Evolutionary conservation across 2,888 invertebrate genomes (phyloP), one percentile per base, ranked within the genome.

Genomic region (Ennomos quercinarius): DNA sequence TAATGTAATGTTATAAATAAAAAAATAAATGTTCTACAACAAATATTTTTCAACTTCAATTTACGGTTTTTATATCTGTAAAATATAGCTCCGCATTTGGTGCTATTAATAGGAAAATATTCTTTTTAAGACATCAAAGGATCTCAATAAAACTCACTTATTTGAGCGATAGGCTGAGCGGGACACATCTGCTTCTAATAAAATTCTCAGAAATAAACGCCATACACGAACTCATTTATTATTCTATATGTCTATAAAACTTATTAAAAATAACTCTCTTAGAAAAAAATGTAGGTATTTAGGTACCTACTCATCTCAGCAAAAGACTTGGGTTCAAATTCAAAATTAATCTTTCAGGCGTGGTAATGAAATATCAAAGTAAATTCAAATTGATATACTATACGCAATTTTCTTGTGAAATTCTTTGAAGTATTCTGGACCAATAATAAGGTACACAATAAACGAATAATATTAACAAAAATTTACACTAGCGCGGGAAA

Each of bases 91-190:
- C 27, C 27, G 6, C 27, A 27, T 27, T 27, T 27, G 27, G 27
- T 27, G 74, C 77, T 77, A 84, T 82, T 83, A 78, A 82, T 10
- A 66, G 75, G 75, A 78, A 83, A 85, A 83, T 85, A 5, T 79
- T 77, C 82, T 83, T 77, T 73, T 75, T 77, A 70, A 81, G 77
- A 89, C 85, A 84, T 89, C 87, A 89, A 89, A 89, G 87, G 79
- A 77, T 75, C 79, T 77, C 76, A 79, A 84, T 86, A 84, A 84
- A 84, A 83, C 76, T 79, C 77, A 80, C 81, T 83, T 84, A 83
- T 84, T 83, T 79, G 78, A 81, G 77, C 82, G 77, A 78, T 78
- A 76, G 77, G 81, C 79, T 72, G 78, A 69, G 71, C 75, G 80
- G 73, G 78, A 75, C 81, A 81, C 86, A 86, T 88, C 83, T 87